phyloP scores from a whole-genome alignment of 2,113 vertebrate genomes.

The Seriola dumerili region DNA sequence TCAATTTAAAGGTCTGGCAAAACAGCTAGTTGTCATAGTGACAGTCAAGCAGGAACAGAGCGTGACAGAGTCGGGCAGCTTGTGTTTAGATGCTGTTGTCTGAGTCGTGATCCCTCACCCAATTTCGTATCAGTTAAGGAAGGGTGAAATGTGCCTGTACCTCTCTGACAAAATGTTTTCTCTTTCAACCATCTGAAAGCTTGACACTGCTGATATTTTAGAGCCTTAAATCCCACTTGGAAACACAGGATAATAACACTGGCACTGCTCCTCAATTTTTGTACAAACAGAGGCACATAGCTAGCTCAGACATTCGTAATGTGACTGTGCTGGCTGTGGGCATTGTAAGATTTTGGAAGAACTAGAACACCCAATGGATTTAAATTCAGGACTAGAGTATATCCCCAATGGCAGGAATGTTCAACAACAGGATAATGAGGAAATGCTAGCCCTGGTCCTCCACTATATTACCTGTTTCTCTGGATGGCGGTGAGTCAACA shows the following conservation, averaged over 20 bases:
- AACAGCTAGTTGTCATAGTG: slow-evolving; percentile 71
- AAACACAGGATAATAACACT: background rate
- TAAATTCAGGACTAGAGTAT: background rate
- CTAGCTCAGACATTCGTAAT: background rate
- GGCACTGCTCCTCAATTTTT: background rate
- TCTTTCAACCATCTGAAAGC: background rate
- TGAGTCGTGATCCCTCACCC: slow-evolving; percentile 40
- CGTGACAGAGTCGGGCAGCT: slow-evolving; percentile 40
- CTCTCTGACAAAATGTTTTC: slow-evolving; percentile 12
- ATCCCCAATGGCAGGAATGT: too few relatives aligned
- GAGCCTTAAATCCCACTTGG: background rate
- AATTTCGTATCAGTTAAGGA: slow-evolving; percentile 6
- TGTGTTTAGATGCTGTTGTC: slow-evolving; percentile 58
- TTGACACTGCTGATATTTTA: background rate
- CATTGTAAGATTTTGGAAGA: background rate
- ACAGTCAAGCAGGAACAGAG: slow-evolving; percentile 56
- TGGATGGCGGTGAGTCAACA: background rate
- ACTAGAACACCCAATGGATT: background rate
- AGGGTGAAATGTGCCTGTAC: slow-evolving; percentile 16
- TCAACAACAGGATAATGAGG: background rate
- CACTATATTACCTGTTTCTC: background rate
- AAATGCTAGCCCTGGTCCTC: background rate
- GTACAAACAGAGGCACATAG: background rate
- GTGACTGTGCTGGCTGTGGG: background rate
- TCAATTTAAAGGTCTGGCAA: slow-evolving; percentile 48